Percentiles rank a stretch among this genome's conserved stretches.
These are phyloP conservation scores for Acipenser ruthenus DNA, from an alignment of 2,797 vertebrate genomes.

Conservation along the genomic window DNA sequence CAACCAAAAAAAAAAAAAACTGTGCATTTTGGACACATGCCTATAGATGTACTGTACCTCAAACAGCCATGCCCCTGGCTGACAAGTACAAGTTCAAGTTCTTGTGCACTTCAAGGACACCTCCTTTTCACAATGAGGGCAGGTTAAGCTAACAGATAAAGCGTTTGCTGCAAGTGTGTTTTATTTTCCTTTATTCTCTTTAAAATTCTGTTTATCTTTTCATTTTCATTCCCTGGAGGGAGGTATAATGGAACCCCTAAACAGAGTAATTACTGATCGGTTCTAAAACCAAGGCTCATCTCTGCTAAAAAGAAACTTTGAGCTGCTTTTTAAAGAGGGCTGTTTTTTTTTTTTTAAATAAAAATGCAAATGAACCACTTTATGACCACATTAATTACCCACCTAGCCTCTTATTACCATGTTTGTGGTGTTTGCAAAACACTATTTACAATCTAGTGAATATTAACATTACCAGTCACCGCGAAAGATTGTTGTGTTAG, in stretches of 20 bases:
- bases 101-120: slow-evolving; percentile 26
- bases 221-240: slow-evolving; percentile 76
- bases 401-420: slow-evolving; percentile 91
- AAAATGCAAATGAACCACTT: slow-evolving; percentile 98
- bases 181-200: slow-evolving; percentile 90
- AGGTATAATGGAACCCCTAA: slow-evolving; percentile 76
- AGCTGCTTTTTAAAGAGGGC: slow-evolving; percentile 71
- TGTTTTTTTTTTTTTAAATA: slow-evolving; percentile 48
- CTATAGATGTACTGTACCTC: background rate
- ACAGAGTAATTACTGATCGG: slow-evolving; percentile 73
- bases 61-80: background rate
- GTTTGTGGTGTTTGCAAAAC: slow-evolving; percentile 89
- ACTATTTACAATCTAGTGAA: slow-evolving; percentile 81
- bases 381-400: slow-evolving; percentile 98
- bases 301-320: slow-evolving; percentile 71
- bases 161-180: slow-evolving; percentile 39
- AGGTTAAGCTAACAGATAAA: slow-evolving; percentile 69
- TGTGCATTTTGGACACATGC: background rate
- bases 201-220: slow-evolving; percentile 98
- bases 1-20: too few species aligned
- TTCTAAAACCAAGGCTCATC: slow-evolving; percentile 75
- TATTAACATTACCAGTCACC: slow-evolving; percentile 75
- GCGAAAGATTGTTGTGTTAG: slow-evolving; percentile 68
- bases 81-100: background rate
- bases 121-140: slow-evolving; percentile 43